These are phyloP conservation scores for Hypena proboscidalis DNA, from an alignment of 2,888 invertebrate species.

Conservation along the genomic window DNA sequence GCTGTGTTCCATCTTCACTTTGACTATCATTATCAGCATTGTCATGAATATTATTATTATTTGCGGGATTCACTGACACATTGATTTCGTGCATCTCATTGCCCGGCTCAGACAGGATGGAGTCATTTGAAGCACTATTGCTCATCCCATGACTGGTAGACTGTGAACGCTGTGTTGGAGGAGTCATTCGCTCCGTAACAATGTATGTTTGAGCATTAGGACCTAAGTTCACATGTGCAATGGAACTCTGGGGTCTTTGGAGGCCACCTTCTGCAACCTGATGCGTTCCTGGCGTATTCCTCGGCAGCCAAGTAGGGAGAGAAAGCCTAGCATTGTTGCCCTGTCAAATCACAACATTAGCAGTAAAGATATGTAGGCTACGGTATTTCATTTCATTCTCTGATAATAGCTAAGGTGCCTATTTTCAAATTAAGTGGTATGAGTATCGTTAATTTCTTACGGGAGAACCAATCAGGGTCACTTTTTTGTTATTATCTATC, in stretches of 20 bases:
- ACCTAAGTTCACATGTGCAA: constrained; percentile 71
- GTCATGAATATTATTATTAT: constrained; percentile 78
- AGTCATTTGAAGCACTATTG: constrained; percentile 66
- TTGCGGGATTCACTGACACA: constrained; percentile 75
- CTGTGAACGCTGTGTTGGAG: constrained; percentile 53
- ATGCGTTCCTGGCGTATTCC: constrained; percentile 68
- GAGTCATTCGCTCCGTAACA: constrained; percentile 63
- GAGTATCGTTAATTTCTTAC: too few relatives aligned
- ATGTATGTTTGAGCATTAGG: constrained; percentile 64
- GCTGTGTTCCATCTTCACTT: constrained; percentile 77
- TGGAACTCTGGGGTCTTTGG: constrained; percentile 75
- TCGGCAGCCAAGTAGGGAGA: constrained; percentile 75
- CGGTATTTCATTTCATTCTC: too few relatives aligned
- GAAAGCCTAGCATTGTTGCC: constrained; percentile 76
- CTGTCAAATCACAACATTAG: constrained; percentile 57
- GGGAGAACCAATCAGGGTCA: constrained; percentile 14
- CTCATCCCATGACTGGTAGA: constrained; percentile 58
- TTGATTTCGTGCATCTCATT: constrained; percentile 70
- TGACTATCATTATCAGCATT: constrained; percentile 77
- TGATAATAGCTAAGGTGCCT: too few relatives aligned
- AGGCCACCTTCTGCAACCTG: constrained; percentile 59
- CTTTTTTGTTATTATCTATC: constrained; percentile 30
- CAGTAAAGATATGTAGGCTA: too few relatives aligned
- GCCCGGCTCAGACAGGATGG: constrained; percentile 62
- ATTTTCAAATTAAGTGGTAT: too few relatives aligned